phyloP scores from a whole-genome alignment of 1,140 invertebrate genomes.

The Cotesia typhae region DNA sequence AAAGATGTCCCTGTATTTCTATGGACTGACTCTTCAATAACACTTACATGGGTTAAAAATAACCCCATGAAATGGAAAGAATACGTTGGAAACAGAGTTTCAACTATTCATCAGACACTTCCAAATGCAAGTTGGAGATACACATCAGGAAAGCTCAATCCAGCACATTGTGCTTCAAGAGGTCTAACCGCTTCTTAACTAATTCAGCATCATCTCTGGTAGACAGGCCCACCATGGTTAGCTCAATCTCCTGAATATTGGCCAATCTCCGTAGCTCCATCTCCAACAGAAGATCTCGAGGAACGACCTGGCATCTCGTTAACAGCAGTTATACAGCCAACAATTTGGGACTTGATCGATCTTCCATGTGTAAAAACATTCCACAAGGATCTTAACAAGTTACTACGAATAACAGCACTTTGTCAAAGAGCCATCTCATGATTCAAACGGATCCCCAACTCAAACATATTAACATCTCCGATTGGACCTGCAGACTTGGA shows the following conservation, averaged over 20 bases:
- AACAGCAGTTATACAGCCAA: too few relatives aligned
- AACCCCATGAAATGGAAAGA: too few relatives aligned
- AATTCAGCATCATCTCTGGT: constrained; percentile 4
- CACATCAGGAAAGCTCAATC: constrained; percentile 20
- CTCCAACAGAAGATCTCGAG: neutral
- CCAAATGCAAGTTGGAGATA: constrained; percentile 12
- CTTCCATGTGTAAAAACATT: neutral
- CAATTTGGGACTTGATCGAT: neutral
- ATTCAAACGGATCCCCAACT: neutral
- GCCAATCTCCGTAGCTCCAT: neutral
- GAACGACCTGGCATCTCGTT: constrained; percentile 15
- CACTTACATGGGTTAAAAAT: too few relatives aligned
- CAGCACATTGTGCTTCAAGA: constrained; percentile 24
- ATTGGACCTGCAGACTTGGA: neutral
- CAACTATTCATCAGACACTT: too few relatives aligned
- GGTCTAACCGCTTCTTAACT: neutral
- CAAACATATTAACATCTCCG: neutral
- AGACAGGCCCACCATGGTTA: constrained; percentile 20
- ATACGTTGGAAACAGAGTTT: too few relatives aligned
- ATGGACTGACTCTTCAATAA: too few relatives aligned
- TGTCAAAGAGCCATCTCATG: too few relatives aligned
- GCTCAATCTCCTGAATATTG: neutral
- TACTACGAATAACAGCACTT: neutral
- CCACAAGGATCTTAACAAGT: neutral
- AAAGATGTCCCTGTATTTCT: too few relatives aligned